Base-by-base conservation (phyloP, 2,888 invertebrate genomes). In the Rhingia campestris region DNA sequence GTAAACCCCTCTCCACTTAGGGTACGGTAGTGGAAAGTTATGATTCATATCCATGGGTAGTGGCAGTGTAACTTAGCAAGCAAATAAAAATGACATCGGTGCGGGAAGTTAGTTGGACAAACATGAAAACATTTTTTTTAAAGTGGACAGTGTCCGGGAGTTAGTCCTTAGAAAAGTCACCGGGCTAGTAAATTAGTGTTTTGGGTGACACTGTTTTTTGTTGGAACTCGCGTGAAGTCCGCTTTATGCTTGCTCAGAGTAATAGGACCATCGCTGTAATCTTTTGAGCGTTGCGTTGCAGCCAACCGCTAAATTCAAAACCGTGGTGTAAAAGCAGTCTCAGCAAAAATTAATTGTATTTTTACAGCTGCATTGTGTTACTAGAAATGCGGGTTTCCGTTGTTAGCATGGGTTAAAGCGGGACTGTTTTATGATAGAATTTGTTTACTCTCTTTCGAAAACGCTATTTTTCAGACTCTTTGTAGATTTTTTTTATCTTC, bases 81-180 rank as follows among this genome's bases (percentile, higher is more conserved):
- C 73, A 82, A 82, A 82, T 82, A 82, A 79, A 82, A 79, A 79
- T 77, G 77, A 79, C 82, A 79, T 69, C 45, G 45, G 51, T 49
- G n/a, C 39, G 61, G 72, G 72, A 67, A 73, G 77, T 73, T 79
- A 30, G 63, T 35, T 45, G 45, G 51, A 69, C 61, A 82, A 67
- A 73, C 67, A 73, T 45, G 37, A 7, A 2, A 1, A 22, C 4
- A 54, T 43, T 45, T 43, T 43, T 47, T 32, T 12, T 12, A 10
- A 14, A 69, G 37, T 47, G 51, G 70, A 69, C 76, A 76, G 4
- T 14, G n/a, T 10, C 39, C 30, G 61, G 35, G 35, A 41, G 30
- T 35, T 43, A 39, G 66, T 61, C 67, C 73, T 66, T 74, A 33
- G 35, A 51, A 61, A 47, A 12, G 33, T 39, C 37, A 12, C 22